These are phyloP conservation scores for Gari tellinella DNA, from an alignment of 2,888 invertebrate species.

Conservation along the genomic window DNA sequence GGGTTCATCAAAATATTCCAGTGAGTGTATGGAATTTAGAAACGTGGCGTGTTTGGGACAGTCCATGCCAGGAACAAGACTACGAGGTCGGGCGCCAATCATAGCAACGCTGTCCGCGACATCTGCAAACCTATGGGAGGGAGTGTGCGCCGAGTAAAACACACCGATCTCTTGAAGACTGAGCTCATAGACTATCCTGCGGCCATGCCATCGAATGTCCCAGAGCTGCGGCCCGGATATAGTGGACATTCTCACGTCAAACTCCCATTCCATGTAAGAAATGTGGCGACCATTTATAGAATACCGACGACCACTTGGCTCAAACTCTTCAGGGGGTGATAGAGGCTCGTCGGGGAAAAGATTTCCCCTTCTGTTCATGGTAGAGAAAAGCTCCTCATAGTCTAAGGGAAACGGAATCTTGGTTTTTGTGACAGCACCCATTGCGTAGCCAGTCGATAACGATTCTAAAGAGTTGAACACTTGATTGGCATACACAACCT, in stretches of 20 bases:
- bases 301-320: slow-evolving; percentile 78
- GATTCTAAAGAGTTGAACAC: slow-evolving; percentile 60
- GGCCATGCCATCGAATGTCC: slow-evolving; percentile 70
- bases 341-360: slow-evolving; percentile 54
- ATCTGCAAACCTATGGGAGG: slow-evolving; percentile 62
- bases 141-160: too few species aligned
- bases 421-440: slow-evolving; percentile 36
- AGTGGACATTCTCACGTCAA: too few species aligned
- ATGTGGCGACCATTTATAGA: too few species aligned
- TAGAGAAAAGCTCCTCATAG: slow-evolving; percentile 36
- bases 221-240: slow-evolving; percentile 72
- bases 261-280: too few species aligned
- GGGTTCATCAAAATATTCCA: slow-evolving; percentile 49
- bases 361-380: slow-evolving; percentile 53
- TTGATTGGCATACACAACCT: slow-evolving; percentile 66
- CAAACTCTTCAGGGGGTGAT: slow-evolving; percentile 65
- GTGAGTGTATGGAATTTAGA: slow-evolving; percentile 57
- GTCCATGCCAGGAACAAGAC: slow-evolving; percentile 76
- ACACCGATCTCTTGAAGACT: too few species aligned
- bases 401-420: slow-evolving; percentile 34
- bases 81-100: slow-evolving; percentile 64
- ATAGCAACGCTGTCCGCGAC: slow-evolving; percentile 72
- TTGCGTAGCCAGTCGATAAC: slow-evolving; percentile 56
- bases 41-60: slow-evolving; percentile 77
- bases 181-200: slow-evolving; percentile 79